Base-by-base conservation (phyloP, 2,888 invertebrate genomes). In the Apeira syringaria region DNA sequence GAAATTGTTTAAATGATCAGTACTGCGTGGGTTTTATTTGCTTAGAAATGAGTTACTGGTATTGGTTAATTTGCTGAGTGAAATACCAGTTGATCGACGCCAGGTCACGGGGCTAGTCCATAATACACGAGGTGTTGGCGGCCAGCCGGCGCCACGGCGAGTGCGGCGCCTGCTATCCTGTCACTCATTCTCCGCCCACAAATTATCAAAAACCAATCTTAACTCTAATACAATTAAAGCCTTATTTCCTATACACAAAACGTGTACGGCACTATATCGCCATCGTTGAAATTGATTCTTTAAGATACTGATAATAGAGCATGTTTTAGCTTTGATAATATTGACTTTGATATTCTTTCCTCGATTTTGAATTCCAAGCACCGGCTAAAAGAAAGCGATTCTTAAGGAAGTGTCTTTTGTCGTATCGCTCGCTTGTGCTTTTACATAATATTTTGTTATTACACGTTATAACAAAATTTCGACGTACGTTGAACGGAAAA, bases 91-190 rank as follows among this genome's bases (percentile, higher is more conserved):
- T 84, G 86, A 85, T 85, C 84, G 81, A 80, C 80, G 85, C 73
- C 86, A 73, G 87, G 87, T 88, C 85, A 83, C 81, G 77, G 68
- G 83, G 80, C 86, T 87, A 86, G 87, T 86, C 78, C 85, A 87
- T 86, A 87, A 86, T 85, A 86, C 85, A 85, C 84, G 84, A 88
- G 85, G 87, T 85, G 87, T 82, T 74, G 80, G 84, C 87, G 88
- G 83, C 88, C 68, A 73, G 84, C 74, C 84, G 88, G 88, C 88
- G 88, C 88, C 88, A 86, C 66, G 75, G 80, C 75, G 81, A 78
- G 54, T 66, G 70, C 76, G 88, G 88, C 88, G 88, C 88, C 88
- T 84, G 66, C 83, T 79, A 79, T 82, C 87, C 84, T 87, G 80
- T 76, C 76, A 72, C 70, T 69, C 66, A 71, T 66, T 60, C 61